Conservation (phyloP, 2,888 invertebrate genomes). For the Eilema depressum region DNA sequence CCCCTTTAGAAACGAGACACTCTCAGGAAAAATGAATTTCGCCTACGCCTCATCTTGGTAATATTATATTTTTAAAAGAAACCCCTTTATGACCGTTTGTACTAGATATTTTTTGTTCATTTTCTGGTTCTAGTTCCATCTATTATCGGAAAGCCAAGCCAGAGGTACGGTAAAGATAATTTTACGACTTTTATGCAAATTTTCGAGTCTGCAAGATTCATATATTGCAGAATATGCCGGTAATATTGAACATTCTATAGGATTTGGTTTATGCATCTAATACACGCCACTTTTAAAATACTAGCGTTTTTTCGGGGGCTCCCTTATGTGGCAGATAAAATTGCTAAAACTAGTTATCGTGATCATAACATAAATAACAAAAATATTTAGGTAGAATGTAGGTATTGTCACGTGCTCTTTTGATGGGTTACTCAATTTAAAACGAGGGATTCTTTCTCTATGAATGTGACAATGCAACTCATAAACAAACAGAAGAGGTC, state of each 20-base stretch:
- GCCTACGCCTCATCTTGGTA: slow-evolving; percentile 40
- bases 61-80: slow-evolving; percentile 45
- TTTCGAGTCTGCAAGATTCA: slow-evolving; percentile 19
- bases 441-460: too few species aligned
- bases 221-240: slow-evolving; percentile 20
- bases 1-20: slow-evolving; percentile 50
- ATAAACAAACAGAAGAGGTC: too few species aligned
- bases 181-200: slow-evolving; percentile 40
- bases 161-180: slow-evolving; percentile 25
- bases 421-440: too few species aligned
- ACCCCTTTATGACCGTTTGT: slow-evolving; percentile 34
- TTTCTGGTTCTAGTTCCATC: slow-evolving; percentile 27
- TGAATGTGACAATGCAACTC: too few species aligned
- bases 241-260: slow-evolving; percentile 2
- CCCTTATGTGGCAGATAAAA: not conserved
- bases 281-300: slow-evolving; percentile 5
- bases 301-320: not conserved
- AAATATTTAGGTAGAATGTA: too few species aligned
- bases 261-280: slow-evolving; percentile 4
- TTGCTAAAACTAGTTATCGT: not conserved
- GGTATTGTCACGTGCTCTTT: too few species aligned
- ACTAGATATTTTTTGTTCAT: slow-evolving; percentile 22
- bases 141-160: slow-evolving; percentile 21
- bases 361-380: too few species aligned
- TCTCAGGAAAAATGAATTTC: slow-evolving; percentile 54